Evolutionary conservation across 2,113 vertebrate species (phyloP).

Genomic region (Puntigrus tetrazona): DNA sequence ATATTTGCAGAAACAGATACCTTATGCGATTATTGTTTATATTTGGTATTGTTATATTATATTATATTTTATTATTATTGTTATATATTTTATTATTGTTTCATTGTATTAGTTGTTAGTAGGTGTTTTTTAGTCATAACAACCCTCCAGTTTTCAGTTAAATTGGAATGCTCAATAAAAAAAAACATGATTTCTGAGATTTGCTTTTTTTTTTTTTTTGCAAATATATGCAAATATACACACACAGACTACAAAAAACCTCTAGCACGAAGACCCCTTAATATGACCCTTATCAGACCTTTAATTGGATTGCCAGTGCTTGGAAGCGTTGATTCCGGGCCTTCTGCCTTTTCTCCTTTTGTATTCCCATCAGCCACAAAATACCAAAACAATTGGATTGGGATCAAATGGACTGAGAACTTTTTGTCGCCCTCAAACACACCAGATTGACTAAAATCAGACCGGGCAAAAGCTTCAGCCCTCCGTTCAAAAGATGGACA

Average conservation of each 20-base stretch:
- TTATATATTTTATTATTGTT: too few species aligned
- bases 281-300: conserved; percentile 91
- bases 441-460: conserved; percentile 73
- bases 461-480: conserved; percentile 78
- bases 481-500: conserved; percentile 64
- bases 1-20: too few species aligned
- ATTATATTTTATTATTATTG: too few species aligned
- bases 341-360: conserved; percentile 69
- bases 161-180: too few species aligned
- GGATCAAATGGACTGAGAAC: conserved; percentile 64
- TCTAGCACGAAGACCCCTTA: conserved; percentile 88
- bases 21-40: too few species aligned
- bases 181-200: too few species aligned
- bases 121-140: too few species aligned
- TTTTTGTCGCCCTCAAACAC: conserved; percentile 69
- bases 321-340: conserved; percentile 76
- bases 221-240: not conserved
- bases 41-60: too few species aligned
- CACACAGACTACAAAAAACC: conserved; percentile 59
- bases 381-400: conserved; percentile 68
- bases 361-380: conserved; percentile 68
- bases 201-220: too few species aligned
- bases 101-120: too few species aligned
- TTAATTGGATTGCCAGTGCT: conserved; percentile 91
- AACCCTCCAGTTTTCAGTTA: too few species aligned